Base-by-base conservation (phyloP, 30 jellyfish, hydroid and myxozoan genomes). In the Nemopilema nomurai region DNA sequence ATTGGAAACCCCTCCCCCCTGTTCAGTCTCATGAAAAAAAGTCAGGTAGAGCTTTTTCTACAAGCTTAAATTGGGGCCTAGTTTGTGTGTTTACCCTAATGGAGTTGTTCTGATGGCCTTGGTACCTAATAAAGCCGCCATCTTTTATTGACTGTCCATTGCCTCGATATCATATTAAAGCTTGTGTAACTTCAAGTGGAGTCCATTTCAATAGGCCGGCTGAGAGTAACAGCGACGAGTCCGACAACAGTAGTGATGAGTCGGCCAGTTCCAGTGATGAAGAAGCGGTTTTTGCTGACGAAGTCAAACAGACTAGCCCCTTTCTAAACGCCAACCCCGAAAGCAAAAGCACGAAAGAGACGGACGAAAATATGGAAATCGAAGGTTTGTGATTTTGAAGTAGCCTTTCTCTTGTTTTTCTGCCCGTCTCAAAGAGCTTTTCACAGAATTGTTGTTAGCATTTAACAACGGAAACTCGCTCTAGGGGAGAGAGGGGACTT, bases 321-420 rank as follows among this genome's bases (percentile, higher is more conserved):
- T 64, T 75, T 20, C 18, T 79, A 8, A 29, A 67, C 8, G 79
- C 66, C 33, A 28, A 64, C 3, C 8, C 24, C 20, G 85, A 77
- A 16, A 50, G 51, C 27, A 86, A 75, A 8, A 63, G 0, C 32
- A 21, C 23, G 8, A 77, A 87, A 23, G 86, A 77, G 1, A 66
- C 67, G 0, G 90, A 66, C n/a, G 97, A 77, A 9, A 83, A 77
- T 53, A 90, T 90, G 97, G 97, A 90, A 30, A 66, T 90, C 27
- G 97, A 90, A 70, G 80, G 80, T 70, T 27, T 72, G 57, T 41
- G 9, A 41, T 41, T 41, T 41, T 41, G 6, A 13, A 18, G 57
- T 32, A 79, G 0, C 80, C 62, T 30, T 19, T 77, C 0, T 77
- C 80, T 79, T 28, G 23, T 26, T 20, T 7, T 33, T 8, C 0